phyloP scores from a whole-genome alignment of 1,140 invertebrate genomes.

The Polypedilum vanderplanki region DNA sequence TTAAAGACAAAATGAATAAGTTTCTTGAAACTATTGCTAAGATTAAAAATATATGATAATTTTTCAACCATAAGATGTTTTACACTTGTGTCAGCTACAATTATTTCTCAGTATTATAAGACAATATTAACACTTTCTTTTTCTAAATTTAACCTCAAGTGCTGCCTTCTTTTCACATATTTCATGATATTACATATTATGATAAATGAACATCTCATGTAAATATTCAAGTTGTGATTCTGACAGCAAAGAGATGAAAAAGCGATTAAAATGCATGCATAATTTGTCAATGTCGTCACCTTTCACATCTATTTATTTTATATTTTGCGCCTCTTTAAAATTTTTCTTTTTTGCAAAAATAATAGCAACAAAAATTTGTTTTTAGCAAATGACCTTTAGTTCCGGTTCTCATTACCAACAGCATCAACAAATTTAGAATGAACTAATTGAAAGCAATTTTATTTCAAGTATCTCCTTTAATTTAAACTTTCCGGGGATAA shows the following conservation, averaged over 20 bases:
- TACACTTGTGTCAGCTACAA: no score
- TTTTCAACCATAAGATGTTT: no score
- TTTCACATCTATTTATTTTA: neutral
- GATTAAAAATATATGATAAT: no score
- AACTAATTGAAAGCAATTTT: no score
- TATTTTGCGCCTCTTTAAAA: neutral
- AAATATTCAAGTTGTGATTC: neutral
- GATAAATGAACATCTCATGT: slow-evolving; percentile 13
- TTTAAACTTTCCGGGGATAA: neutral
- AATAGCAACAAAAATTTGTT: neutral
- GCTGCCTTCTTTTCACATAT: neutral
- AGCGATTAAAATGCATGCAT: slow-evolving; percentile 5
- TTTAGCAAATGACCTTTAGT: neutral
- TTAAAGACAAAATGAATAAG: no score
- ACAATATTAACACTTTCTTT: neutral
- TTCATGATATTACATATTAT: neutral
- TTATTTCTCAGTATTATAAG: no score
- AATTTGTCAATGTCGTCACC: slow-evolving; percentile 11
- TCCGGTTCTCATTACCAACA: neutral
- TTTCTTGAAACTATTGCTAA: no score
- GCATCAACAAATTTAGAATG: no score
- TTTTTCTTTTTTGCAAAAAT: neutral
- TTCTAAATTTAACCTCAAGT: neutral
- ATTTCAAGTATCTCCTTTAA: neutral
- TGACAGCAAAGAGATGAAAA: slow-evolving; percentile 15